These are phyloP conservation scores for Chlorocebus sabaeus DNA, from an alignment of 2,113 vertebrate species.

Conservation along the genomic window DNA sequence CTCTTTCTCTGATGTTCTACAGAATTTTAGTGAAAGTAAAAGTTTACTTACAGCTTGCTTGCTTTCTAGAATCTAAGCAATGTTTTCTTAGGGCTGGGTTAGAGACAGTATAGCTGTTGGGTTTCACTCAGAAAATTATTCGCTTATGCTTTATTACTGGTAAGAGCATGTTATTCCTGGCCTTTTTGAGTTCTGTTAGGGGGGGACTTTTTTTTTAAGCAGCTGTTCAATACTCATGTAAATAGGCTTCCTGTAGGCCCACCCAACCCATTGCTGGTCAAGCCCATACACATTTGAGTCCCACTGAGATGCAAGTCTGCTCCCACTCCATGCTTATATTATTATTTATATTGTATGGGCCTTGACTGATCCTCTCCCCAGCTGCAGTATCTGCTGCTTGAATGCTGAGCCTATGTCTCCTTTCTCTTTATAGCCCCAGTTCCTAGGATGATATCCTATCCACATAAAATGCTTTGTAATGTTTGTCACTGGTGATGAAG, in stretches of 20 bases:
- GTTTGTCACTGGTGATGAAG: constrained; percentile 57
- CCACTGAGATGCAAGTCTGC: neutral
- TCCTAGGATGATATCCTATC: constrained; percentile 28
- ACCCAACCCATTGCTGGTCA: neutral
- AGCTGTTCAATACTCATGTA: constrained; percentile 26
- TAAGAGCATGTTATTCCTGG: neutral
- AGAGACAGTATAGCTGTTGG: constrained; percentile 16
- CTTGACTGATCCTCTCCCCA: neutral
- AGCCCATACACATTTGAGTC: neutral
- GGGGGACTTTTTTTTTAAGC: neutral
- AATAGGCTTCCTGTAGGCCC: constrained; percentile 1
- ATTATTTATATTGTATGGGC: constrained; percentile 25
- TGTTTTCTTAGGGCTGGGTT: neutral
- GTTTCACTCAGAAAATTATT: constrained; percentile 28
- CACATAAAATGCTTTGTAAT: constrained; percentile 43
- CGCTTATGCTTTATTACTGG: constrained; percentile 28
- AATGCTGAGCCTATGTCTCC: constrained; percentile 32
- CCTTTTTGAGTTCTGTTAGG: constrained; percentile 11
- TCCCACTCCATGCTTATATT: neutral
- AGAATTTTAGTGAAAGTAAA: constrained; percentile 34
- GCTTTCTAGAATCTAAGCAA: constrained; percentile 23
- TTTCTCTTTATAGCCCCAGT: constrained; percentile 26
- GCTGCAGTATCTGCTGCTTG: neutral
- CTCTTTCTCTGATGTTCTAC: constrained; percentile 31
- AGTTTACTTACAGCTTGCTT: constrained; percentile 31